Base-by-base conservation (phyloP, 2,797 vertebrate genomes). In the Micromesistius poutassou region DNA sequence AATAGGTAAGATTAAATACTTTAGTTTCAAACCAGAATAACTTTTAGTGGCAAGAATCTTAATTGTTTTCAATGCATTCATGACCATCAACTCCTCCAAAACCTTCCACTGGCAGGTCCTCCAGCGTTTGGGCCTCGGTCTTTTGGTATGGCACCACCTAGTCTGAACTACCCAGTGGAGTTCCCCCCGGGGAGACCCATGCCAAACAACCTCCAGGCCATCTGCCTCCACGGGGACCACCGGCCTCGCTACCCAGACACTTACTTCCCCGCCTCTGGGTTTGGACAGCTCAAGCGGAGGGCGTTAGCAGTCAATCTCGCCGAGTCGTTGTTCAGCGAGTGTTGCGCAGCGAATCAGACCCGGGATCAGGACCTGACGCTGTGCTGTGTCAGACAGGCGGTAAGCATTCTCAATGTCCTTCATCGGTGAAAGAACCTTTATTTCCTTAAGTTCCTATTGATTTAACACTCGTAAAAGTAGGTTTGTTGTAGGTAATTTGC, bases 331-430 rank as follows among this genome's bases (percentile, higher is more conserved):
- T 92, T 92, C 73, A 35, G 77, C 1, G 30, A 50, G 0, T 95
- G 94, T 84, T 95, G 94, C 78, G 35, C 76, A 36, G n/a, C 72
- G 8, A 86, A 87, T 70, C 81, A 88, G 77, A 90, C 79, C 0
- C 73, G 78, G 86, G 84, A 35, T 7, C 74, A 14, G 28, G 81
- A 90, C 3, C 66, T 77, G 74, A 87, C 73, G 0, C 86, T 95
- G 79, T 94, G 94, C 85, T 95, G 94, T 36, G 83, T 87, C 77
- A 91, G 76, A 76, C 86, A 92, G 79, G 94, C 94, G 30, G 94
- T 95, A 75, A 91, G 93, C 89, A 79, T 78, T 79, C 10, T 19
- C 25, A 72, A 82, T 33, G 76, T 7, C 31, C 33, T 36, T 35
- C 40, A 25, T 76, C 0, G 0, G 72, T 35, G 81, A n/a, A 79